A percentile compares a stretch with the other conserved stretches of the same genome.
Conservation (phyloP, 2,888 invertebrate genomes). For the Plebejus argus region DNA sequence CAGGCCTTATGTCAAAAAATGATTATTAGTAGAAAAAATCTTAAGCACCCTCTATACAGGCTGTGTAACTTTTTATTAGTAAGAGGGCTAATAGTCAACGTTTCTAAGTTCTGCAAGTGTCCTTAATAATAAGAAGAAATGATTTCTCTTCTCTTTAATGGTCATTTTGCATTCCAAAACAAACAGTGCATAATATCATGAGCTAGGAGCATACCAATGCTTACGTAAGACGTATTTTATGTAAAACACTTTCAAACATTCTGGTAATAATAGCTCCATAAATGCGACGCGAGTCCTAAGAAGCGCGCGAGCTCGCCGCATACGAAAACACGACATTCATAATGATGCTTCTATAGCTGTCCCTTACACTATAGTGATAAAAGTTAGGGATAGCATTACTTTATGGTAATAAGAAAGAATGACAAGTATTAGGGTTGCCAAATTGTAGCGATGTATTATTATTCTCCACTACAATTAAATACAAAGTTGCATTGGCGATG, state of each 20-base stretch:
- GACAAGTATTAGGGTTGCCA: conserved; percentile 32
- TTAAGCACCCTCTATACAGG: too few relatives aligned
- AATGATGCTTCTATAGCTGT: conserved; percentile 40
- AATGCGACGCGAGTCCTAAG: conserved; percentile 49
- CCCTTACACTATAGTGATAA: background rate
- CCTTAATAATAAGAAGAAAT: background rate
- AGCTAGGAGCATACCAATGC: background rate
- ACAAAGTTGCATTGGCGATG: background rate
- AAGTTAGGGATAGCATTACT: background rate
- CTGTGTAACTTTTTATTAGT: too few relatives aligned
- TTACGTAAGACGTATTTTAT: conserved; percentile 31
- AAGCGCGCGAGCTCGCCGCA: conserved; percentile 51
- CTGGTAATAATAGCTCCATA: conserved; percentile 39
- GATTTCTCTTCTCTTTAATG: background rate
- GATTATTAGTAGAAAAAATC: too few relatives aligned
- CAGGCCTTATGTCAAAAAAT: too few relatives aligned
- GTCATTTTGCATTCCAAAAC: conserved; percentile 10
- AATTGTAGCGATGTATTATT: background rate
- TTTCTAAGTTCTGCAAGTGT: background rate
- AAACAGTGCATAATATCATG: conserved; percentile 6
- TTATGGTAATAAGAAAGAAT: conserved; percentile 39
- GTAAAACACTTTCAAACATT: conserved; percentile 33
- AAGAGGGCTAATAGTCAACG: too few relatives aligned
- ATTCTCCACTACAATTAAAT: background rate
- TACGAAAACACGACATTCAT: conserved; percentile 50